phyloP scores from a whole-genome alignment of 2,888 invertebrate genomes.

The Phengaris arion region DNA sequence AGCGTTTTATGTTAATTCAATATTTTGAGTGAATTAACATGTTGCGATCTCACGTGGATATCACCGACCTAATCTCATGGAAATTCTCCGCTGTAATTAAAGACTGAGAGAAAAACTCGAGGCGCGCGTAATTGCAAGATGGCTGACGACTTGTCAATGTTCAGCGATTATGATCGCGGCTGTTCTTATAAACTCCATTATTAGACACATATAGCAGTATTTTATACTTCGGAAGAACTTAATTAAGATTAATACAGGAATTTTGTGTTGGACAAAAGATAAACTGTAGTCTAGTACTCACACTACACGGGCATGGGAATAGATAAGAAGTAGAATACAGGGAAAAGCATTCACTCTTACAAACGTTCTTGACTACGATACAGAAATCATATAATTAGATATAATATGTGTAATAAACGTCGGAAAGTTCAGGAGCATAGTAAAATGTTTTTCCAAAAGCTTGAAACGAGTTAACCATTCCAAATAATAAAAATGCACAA shows the following conservation, averaged over 20 bases:
- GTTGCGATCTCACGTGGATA: constrained; percentile 43
- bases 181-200: constrained; percentile 12
- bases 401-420: no score
- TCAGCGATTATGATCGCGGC: constrained; percentile 31
- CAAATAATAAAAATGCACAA: not conserved
- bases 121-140: constrained; percentile 47
- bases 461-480: not conserved
- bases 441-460: constrained; percentile 4
- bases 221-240: constrained; percentile 7
- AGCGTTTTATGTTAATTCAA: constrained; percentile 61
- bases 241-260: constrained; percentile 10
- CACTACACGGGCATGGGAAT: not conserved
- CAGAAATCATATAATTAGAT: no score
- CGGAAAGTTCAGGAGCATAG: no score
- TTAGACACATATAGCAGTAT: not conserved
- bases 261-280: not conserved
- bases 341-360: not conserved
- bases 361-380: no score
- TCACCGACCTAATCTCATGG: constrained; percentile 45
- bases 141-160: constrained; percentile 40
- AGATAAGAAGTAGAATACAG: not conserved
- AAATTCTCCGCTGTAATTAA: constrained; percentile 63
- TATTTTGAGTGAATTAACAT: constrained; percentile 56
- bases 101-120: constrained; percentile 56
- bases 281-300: not conserved